Conservation (phyloP, 2,113 vertebrate species). For the Saiga tatarica region DNA sequence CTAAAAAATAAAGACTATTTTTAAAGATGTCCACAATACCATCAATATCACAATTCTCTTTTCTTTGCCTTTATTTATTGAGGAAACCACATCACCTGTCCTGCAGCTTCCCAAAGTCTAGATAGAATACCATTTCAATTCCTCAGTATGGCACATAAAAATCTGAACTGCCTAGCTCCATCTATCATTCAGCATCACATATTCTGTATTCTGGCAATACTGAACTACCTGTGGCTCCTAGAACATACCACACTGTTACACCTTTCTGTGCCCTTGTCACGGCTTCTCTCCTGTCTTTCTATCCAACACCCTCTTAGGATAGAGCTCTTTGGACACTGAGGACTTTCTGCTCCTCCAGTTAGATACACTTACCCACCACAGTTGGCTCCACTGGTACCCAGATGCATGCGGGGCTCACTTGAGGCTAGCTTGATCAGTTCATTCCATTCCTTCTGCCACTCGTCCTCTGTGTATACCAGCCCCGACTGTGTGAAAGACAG, state of each 20-base stretch:
- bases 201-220: not conserved
- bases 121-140: not conserved
- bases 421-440: constrained; percentile 85
- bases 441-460: constrained; percentile 99
- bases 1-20: constrained; percentile 4
- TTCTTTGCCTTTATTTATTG: not conserved
- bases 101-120: not conserved
- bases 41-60: not conserved
- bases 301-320: not conserved
- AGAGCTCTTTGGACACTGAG: not conserved
- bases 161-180: too few relatives aligned
- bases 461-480: constrained; percentile 96
- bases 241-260: not conserved
- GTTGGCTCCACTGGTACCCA: constrained; percentile 87
- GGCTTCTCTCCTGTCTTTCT: not conserved
- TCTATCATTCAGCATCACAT: not conserved
- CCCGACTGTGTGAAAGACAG: constrained; percentile 86
- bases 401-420: constrained; percentile 93
- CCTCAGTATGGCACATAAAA: not conserved
- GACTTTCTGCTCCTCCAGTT: not conserved
- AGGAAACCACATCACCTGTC: not conserved
- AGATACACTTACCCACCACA: constrained; percentile 83
- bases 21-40: not conserved
- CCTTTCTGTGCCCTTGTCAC: not conserved
- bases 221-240: not conserved